Evolutionary conservation across 2,113 vertebrate genomes (phyloP), one percentile per base, ranked within the genome.

Genomic region (Upupa epops): DNA sequence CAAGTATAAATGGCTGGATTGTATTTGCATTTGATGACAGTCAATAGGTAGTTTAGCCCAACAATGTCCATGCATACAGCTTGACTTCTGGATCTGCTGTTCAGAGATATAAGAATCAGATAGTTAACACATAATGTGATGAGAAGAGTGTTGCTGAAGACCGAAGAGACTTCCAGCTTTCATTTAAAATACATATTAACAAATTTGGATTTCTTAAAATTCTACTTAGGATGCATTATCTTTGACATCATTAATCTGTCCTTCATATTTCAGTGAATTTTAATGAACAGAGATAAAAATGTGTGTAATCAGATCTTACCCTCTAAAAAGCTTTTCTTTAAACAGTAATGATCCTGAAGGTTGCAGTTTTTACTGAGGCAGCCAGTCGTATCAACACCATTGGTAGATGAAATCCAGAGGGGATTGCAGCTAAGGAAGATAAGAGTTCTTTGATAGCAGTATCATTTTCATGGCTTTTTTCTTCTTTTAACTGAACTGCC

Each of bases 341-440:
- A 48, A 52, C 65, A 13, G 22, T 51, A 59, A 32, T 25, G 18
- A 26, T 74, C 46, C 31, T 26, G 13, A 73, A 87, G 36, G 31
- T 28, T 88, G 42, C 21, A 42, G 31, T 9, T 91, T 85, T 83
- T 83, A 40, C 48, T 36, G 32, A 42, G 64, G 28, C 7, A 65
- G 40, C 60, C 1, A 0, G 66, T 92, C 26, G 10, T 31, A 8
- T 74, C 21, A 48, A 34, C 0, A 0, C 36, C 18, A 15, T 31
- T 51, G 60, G 8, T 60, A 76, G 72, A 72, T n/a, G 79, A 82
- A 85, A 79, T 31, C 34, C 17, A 61, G 83, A 25, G 60, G 61
- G 45, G 81, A 28, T 26, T 88, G 34, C n/a, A 65, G 32, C 58
- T 78, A 59, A 82, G 75, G 55, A 76, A 81, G 60, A 70, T 3